Base-by-base conservation (phyloP, 2,888 invertebrate genomes). In the Saturnia pavonia region DNA sequence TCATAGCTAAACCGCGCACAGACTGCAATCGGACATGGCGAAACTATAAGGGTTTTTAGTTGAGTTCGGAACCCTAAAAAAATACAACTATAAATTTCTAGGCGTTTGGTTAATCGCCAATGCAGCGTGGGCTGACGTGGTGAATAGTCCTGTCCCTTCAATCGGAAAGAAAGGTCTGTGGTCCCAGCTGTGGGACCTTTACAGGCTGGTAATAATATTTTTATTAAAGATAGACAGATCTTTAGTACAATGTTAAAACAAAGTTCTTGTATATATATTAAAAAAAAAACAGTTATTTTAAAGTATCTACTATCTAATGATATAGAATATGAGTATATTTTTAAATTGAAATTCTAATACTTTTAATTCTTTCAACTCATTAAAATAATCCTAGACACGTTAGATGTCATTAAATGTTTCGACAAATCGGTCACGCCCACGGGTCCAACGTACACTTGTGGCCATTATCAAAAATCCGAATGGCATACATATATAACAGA, bases 401-500 rank as follows among this genome's bases (percentile, higher is more conserved):
- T 60, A 60, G 25, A 60, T 27, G 9, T n/a, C 9, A 65, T 65
- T 40, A 34, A 65, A 27, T n/a, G 40, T 40, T 19, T 40, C 9
- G 19, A 65, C 65, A 65, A 65, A 40, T 27, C 40, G 48, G 42
- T 27, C 19, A 27, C 66, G 51, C 25, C 66, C 66, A 54, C 54
- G 42, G n/a, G 22, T 12, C 51, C 70, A 67, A 45, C 45, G 43
- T 48, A 63, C 67, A 66, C 67, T 66, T 42, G 51, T 65, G 51
- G 19, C 48, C 54, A 40, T 40, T 51, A 68, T 34, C 65, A 51
- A 70, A 54, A 54, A 66, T 19, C 67, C 54, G 54, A 65, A 65
- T 40, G 65, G 74, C 73, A 79, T 72, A 77, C 79, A 77, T 67
- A 63, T 78, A 76, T 73, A 74, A 74, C 72, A 75, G 34, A 74